Percentiles rank a stretch among this genome's conserved stretches.
phyloP scores from a whole-genome alignment of 2,888 invertebrate species.

The Oscheius onirici region DNA sequence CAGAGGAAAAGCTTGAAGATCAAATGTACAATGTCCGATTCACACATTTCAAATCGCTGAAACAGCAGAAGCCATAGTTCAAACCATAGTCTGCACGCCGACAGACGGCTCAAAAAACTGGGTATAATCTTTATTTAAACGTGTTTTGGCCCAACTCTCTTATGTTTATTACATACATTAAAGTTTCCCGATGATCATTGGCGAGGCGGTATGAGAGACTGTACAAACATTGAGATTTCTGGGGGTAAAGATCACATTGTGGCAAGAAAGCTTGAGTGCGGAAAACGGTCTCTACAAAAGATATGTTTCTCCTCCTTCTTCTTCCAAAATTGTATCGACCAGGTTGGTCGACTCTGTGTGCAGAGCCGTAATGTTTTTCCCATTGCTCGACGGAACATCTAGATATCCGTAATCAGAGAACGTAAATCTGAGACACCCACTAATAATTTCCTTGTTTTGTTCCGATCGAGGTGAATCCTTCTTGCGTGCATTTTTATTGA shows the following conservation, averaged over 20 bases:
- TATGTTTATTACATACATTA: no score
- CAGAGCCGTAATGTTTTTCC: background rate
- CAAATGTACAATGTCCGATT: background rate
- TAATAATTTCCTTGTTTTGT: constrained; percentile 6
- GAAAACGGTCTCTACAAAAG: background rate
- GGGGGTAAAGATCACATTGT: no score
- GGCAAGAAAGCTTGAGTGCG: background rate
- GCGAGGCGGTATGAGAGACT: no score
- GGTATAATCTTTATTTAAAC: no score
- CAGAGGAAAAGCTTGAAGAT: background rate
- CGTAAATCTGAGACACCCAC: background rate
- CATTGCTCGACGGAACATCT: background rate
- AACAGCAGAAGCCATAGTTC: background rate
- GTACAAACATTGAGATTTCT: no score
- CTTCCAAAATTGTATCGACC: constrained; percentile 21
- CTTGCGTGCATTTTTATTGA: background rate
- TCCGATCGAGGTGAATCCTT: background rate
- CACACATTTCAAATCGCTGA: constrained; percentile 5
- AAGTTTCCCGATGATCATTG: no score
- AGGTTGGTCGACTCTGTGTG: constrained; percentile 10
- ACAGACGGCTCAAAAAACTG: no score
- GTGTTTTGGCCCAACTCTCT: no score
- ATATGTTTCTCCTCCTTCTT: constrained; percentile 24
- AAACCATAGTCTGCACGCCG: background rate
- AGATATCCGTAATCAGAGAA: background rate